Evolutionary conservation across 2,888 invertebrate species (phyloP).

Genomic region (Polietes domitor): DNA sequence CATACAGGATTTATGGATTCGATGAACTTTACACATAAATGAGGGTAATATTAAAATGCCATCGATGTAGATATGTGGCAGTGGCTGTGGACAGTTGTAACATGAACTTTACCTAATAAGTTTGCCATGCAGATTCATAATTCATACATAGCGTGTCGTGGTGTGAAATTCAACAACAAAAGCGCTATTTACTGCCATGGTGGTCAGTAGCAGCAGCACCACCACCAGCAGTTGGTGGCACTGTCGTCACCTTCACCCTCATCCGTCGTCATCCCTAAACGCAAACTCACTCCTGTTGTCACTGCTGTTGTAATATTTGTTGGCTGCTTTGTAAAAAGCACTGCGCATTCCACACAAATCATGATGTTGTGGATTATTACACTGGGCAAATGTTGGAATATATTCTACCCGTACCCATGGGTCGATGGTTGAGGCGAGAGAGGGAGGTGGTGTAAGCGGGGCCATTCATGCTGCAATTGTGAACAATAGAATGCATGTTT

Average conservation of each 20-base stretch:
- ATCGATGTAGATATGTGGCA: not conserved
- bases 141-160: not conserved
- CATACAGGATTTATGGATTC: not conserved
- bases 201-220: not conserved
- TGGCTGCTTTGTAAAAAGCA: not conserved
- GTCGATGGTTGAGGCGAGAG: not conserved
- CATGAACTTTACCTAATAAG: not conserved
- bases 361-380: slow-evolving; percentile 44
- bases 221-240: not conserved
- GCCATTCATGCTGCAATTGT: not conserved
- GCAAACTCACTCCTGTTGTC: not conserved
- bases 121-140: not conserved
- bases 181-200: not conserved
- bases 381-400: not conserved
- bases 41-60: not conserved
- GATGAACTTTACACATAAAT: not conserved
- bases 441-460: not conserved
- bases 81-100: too few species aligned
- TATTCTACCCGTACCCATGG: too few species aligned
- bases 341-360: slow-evolving; percentile 42
- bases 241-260: not conserved
- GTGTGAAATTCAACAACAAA: slow-evolving; percentile 27
- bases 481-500: slow-evolving; percentile 21
- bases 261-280: not conserved
- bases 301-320: not conserved